These are phyloP conservation scores for Ischnus inquisitorius DNA, from an alignment of 2,888 invertebrate genomes.

Conservation along the genomic window DNA sequence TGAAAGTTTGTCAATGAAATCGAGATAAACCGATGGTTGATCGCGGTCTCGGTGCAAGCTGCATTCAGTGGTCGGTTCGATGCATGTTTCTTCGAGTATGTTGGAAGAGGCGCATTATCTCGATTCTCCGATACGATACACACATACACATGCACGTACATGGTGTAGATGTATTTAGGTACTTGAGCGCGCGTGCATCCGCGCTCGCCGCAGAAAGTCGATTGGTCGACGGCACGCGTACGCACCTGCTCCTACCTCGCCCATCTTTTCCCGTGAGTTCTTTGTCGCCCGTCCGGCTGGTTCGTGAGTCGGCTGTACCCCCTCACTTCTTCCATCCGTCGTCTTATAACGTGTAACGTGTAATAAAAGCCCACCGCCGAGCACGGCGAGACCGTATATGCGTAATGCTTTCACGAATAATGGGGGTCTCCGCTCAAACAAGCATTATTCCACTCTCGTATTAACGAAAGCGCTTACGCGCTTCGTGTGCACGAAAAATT, in stretches of 20 bases:
- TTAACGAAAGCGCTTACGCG: slow-evolving; percentile 8
- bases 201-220: slow-evolving; percentile 64
- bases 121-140: not conserved
- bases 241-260: slow-evolving; percentile 79
- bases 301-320: slow-evolving; percentile 34
- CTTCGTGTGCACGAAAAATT: slow-evolving; percentile 11
- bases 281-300: slow-evolving; percentile 69
- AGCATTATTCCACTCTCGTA: slow-evolving; percentile 11
- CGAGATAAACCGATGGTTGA: not conserved
- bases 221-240: slow-evolving; percentile 84
- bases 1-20: not conserved
- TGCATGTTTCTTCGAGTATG: slow-evolving; percentile 1
- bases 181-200: slow-evolving; percentile 34
- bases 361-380: slow-evolving; percentile 10
- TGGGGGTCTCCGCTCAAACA: not conserved
- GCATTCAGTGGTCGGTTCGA: slow-evolving; percentile 25
- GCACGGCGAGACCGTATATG: not conserved
- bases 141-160: not conserved
- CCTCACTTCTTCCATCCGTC: not conserved
- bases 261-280: slow-evolving; percentile 76
- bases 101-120: slow-evolving; percentile 33
- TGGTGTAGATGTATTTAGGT: not conserved
- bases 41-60: slow-evolving; percentile 33
- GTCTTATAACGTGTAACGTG: slow-evolving; percentile 15
- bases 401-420: slow-evolving; percentile 15